Base-by-base conservation (phyloP, 2,888 invertebrate species). In the Amblyjoppa fuscipennis region DNA sequence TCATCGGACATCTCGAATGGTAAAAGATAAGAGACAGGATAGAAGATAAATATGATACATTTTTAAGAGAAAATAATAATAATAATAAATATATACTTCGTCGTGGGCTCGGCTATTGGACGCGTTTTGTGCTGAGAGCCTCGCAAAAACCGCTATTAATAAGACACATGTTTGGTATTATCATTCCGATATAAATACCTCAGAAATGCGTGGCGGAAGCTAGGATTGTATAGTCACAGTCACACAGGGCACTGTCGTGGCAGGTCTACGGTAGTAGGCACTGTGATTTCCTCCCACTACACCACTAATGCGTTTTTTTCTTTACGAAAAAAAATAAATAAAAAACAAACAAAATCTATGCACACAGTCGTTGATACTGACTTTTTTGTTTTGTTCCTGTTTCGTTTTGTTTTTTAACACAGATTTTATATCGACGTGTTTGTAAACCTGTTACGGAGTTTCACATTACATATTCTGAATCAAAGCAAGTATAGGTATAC, bases 171-270 rank as follows among this genome's bases (percentile, higher is more conserved):
- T 93, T 93, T 92, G 93, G 92, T 93, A 93, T 93, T 91, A 93
- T 93, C 93, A 93, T 94, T 94, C 93, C 93, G 92, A 92, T 90
- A 94, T 94, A 94, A 94, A 94, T 94, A 94, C 94, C 94, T 94
- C 94, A 92, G 91, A 92, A 93, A 93, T 93, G 93, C 92, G 93
- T 93, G 92, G 93, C 93, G 92, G 93, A 94, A 93, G 94, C 91
- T 93, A 93, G 93, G 93, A 93, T 93, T 93, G 93, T 93, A 93
- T 93, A 93, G 93, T 94, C 93, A 93, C 86, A 87, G 93, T 93
- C 93, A 93, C 93, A 92, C 93, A 92, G 93, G 93, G 92, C 93
- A 93, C 93, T 93, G 94, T 92, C 92, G 93, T 93, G 91, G 94
- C 93, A 93, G 93, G 92, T 93, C 92, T 93, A 93, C 91, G 93